Conservation (phyloP, 2,797 vertebrate species). For the Amazona ochrocephala region DNA sequence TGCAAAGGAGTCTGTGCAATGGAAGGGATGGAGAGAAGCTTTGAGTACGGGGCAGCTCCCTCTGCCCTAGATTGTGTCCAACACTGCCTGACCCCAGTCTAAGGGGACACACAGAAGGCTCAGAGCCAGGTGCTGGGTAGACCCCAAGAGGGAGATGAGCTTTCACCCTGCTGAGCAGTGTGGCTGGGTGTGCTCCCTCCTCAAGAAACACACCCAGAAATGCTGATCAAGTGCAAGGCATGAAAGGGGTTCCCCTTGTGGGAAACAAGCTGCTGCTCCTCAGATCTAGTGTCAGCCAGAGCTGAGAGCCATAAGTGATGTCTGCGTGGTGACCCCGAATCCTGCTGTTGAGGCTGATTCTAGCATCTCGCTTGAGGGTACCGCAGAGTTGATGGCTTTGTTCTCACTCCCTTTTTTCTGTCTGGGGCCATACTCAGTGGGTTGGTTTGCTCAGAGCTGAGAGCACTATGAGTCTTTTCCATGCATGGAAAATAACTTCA, state of each 20-base stretch:
- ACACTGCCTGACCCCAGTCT: background rate
- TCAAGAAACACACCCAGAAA: background rate
- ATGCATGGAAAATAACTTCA: conserved; percentile 15
- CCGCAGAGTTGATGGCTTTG: background rate
- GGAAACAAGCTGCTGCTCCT: background rate
- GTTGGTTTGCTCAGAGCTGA: background rate
- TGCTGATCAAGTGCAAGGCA: background rate
- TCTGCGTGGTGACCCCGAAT: background rate
- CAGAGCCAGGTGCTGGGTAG: background rate
- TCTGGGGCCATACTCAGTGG: background rate
- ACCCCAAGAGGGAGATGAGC: background rate
- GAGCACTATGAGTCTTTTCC: background rate
- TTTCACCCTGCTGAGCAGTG: background rate
- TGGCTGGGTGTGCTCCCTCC: background rate
- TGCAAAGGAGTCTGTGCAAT: background rate
- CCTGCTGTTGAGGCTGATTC: background rate
- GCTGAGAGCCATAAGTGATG: background rate
- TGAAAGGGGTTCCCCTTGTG: background rate
- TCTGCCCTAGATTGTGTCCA: background rate
- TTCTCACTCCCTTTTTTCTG: background rate
- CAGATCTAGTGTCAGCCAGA: background rate
- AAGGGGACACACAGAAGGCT: background rate
- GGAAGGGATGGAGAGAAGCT: background rate
- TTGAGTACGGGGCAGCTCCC: background rate
- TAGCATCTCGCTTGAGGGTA: background rate